Base-by-base conservation (phyloP, 2,888 invertebrate genomes). In the Arge pagana region DNA sequence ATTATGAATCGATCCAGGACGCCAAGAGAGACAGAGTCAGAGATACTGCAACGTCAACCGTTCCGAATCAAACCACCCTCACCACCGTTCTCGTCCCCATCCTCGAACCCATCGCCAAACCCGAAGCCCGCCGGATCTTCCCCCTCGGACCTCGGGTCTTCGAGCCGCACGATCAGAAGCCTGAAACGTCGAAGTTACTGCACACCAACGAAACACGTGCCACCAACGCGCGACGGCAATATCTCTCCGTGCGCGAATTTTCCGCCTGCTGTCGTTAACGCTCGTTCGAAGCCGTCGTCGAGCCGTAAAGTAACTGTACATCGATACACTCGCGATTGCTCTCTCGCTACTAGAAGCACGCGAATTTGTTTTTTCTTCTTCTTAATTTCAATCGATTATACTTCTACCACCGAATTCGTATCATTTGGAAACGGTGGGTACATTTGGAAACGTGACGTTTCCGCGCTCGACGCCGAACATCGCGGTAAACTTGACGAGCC, bases 1-100 rank as follows among this genome's bases (percentile, higher is more conserved):
- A 68, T 72, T 71, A 70, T 68, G 68, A 71, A 71, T 73, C 71
- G 73, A 72, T 70, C 71, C 70, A 62, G 63, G 53, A 61, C 63
- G 59, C 62, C 55, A 61, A 63, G 60, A 59, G 62, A 62, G 56
- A 62, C 60, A 62, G 65, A 61, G 58, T 56, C 58, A 59, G 61
- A 64, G 65, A 69, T 70, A 68, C 68, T 69, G 69, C 72, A 68
- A 65, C 67, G 67, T 71, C 71, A 65, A 65, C 68, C 66, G 63
- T 57, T 66, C 63, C 57, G 65, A 66, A 64, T 66, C 65, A 62
- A 66, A 65, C 62, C 63, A 56, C 61, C 64, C 61, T 64, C 62
- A 33, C 50, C 57, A 49, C 52, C 48, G 30, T 50, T 50, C 33
- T 49, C 55, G 42, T 54, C 35, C 41, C 52, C 54, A 42, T 48